Conservation (phyloP, 1,140 invertebrate species). For the Phthorimaea operculella region DNA sequence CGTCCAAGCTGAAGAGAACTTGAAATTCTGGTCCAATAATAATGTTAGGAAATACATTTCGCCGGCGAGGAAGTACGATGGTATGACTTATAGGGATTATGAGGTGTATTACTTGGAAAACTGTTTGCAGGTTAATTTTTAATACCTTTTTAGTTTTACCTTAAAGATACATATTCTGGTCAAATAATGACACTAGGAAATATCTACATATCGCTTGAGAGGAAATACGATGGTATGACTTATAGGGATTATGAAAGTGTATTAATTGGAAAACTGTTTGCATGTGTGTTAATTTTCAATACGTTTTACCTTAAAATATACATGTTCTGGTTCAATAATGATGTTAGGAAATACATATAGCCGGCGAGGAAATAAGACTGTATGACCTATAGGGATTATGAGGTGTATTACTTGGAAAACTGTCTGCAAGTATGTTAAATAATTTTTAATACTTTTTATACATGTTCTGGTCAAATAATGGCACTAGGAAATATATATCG, state of each 20-base stretch:
- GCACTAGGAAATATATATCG: conserved; percentile 36
- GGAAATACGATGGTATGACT: too few species aligned
- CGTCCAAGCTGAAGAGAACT: conserved; percentile 30
- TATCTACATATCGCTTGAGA: conserved; percentile 36
- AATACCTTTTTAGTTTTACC: too few species aligned
- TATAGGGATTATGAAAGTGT: conserved; percentile 31
- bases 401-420: conserved; percentile 28
- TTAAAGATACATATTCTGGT: too few species aligned
- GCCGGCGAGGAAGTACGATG: conserved; percentile 32
- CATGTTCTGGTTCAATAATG: too few species aligned
- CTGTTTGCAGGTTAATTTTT: too few species aligned
- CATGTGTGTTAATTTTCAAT: too few species aligned
- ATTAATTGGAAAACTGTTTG: conserved; percentile 25
- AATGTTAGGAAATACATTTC: conserved; percentile 35
- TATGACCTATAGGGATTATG: conserved; percentile 37
- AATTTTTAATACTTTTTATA: too few species aligned
- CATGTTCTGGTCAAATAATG: conserved; percentile 38
- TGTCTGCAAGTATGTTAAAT: neutral
- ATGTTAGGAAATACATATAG: conserved; percentile 35
- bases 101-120: conserved; percentile 30
- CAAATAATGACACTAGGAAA: conserved; percentile 26
- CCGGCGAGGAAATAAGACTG: conserved; percentile 34
- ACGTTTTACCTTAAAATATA: too few species aligned
- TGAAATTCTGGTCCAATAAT: conserved; percentile 39
- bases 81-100: conserved; percentile 38